These are phyloP conservation scores for Acomys russatus DNA, from an alignment of 2,797 vertebrate genomes.

Conservation along the genomic window DNA sequence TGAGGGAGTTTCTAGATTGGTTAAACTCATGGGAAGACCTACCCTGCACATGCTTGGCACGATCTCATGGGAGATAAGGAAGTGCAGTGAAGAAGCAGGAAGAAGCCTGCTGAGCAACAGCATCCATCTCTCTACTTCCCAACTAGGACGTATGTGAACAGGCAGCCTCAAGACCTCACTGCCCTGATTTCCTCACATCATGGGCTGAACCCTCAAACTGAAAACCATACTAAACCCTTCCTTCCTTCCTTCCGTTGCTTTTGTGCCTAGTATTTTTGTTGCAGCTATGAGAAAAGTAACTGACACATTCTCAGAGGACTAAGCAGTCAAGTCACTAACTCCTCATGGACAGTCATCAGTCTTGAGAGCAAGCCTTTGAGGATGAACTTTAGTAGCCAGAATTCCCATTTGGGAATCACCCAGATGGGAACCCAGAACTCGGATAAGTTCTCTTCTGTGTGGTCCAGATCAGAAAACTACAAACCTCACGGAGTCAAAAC, in stretches of 20 bases:
- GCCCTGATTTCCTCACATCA: too few species aligned
- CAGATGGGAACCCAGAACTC: neutral
- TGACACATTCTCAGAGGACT: neutral
- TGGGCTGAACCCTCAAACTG: neutral
- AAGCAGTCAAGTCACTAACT: neutral
- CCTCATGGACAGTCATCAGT: neutral
- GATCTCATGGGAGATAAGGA: neutral
- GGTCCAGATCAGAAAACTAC: neutral
- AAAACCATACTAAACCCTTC: neutral
- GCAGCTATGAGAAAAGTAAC: neutral
- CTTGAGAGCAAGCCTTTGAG: neutral
- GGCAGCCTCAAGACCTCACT: neutral
- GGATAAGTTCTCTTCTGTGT: neutral
- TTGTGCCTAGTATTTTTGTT: neutral
- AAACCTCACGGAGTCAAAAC: neutral
- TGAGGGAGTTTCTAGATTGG: neutral
- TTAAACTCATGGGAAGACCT: neutral
- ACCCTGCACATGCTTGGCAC: neutral
- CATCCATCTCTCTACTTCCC: neutral
- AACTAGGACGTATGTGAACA: neutral
- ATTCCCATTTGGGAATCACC: constrained; percentile 2
- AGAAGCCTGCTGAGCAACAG: too few species aligned
- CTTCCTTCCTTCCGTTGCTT: neutral
- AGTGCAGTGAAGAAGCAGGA: neutral
- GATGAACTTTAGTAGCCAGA: neutral